A percentile compares a stretch with the other conserved stretches of the same genome.
These are phyloP conservation scores for Drosophila nasuta DNA, from an alignment of 1,140 invertebrate species.

Conservation along the genomic window DNA sequence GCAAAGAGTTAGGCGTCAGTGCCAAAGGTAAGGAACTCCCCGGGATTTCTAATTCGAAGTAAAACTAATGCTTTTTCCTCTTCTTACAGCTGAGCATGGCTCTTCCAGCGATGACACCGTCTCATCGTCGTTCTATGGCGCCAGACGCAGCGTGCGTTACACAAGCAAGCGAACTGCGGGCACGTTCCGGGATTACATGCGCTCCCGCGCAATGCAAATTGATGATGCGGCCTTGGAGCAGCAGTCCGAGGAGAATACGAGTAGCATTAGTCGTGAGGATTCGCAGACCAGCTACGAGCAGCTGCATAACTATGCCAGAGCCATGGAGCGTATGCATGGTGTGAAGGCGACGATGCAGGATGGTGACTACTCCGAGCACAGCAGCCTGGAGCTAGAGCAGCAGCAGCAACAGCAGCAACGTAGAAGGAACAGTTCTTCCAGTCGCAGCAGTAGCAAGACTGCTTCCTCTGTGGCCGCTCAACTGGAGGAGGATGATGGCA, in stretches of 20 bases:
- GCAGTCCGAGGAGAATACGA: conserved; percentile 76
- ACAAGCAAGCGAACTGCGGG: conserved; percentile 80
- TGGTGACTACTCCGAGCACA: conserved; percentile 57
- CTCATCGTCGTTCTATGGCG: conserved; percentile 81
- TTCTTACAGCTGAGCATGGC: conserved; percentile 56
- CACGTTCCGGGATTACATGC: conserved; percentile 80
- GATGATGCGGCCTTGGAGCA: conserved; percentile 68
- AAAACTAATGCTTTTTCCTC: background rate
- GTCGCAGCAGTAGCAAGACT: conserved; percentile 46
- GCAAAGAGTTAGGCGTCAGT: conserved; percentile 45
- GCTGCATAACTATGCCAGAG: conserved; percentile 57
- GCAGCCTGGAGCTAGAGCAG: conserved; percentile 45
- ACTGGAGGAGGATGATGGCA: conserved; percentile 65
- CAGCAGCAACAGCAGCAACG: conserved; percentile 34
- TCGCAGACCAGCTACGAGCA: conserved; percentile 76
- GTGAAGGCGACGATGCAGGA: conserved; percentile 45
- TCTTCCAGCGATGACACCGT: conserved; percentile 81
- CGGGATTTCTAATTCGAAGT: background rate
- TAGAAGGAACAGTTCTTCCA: conserved; percentile 47
- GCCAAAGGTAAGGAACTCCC: conserved; percentile 58
- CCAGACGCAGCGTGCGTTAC: conserved; percentile 79
- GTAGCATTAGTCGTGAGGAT: conserved; percentile 74
- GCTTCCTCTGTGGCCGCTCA: conserved; percentile 30
- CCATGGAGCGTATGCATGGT: conserved; percentile 69
- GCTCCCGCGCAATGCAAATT: conserved; percentile 74